Base-by-base conservation (phyloP, 2,113 vertebrate genomes). In the Brachyistius frenatus region DNA sequence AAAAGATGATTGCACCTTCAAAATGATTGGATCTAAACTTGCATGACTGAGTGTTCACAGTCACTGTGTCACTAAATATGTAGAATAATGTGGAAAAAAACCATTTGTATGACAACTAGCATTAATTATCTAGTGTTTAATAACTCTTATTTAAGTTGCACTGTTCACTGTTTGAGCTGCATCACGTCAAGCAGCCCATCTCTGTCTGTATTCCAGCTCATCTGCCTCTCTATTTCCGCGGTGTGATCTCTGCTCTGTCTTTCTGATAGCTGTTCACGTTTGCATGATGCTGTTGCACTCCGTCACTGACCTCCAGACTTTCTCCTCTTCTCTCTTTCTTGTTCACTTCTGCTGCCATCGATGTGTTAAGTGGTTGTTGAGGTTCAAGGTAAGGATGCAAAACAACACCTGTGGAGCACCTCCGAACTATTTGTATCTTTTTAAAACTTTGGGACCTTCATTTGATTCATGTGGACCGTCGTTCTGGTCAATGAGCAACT, bases 301-400 rank as follows among this genome's bases (percentile, higher is more conserved):
- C 23, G 23, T 78, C 55, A 95, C 95, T 97, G 96, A 97, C 95
- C 89, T 96, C 89, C 95, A 94, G 46, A 72, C 72, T 23, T 94
- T 50, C 94, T 50, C 95, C 74, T 95, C 94, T 94, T 86, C 94
- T 95, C 95, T 95, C 90, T 96, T 94, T 95, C 94, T 92, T 96
- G 92, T 94, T 95, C 93, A 95, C 41, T 3, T 61, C 23, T 78
- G 75, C 85, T 72, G 58, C 95, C 96, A 93, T 94, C 96, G 95
- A 93, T 94, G 94, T 94, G 95, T 95, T 96, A 94, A 98, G 97
- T 98, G 97, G 97, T 97, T 98, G 96, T 96, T 98, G 96, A 98
- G 96, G 95, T 98, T 98, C 95, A 98, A 98, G 97, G 97, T 98
- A 97, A 98, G 97, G 50, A 32, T 7, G 3, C 65, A 95, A 91